Conservation (phyloP, 2,113 vertebrate genomes). For the Tychaedon coryphoeus region DNA sequence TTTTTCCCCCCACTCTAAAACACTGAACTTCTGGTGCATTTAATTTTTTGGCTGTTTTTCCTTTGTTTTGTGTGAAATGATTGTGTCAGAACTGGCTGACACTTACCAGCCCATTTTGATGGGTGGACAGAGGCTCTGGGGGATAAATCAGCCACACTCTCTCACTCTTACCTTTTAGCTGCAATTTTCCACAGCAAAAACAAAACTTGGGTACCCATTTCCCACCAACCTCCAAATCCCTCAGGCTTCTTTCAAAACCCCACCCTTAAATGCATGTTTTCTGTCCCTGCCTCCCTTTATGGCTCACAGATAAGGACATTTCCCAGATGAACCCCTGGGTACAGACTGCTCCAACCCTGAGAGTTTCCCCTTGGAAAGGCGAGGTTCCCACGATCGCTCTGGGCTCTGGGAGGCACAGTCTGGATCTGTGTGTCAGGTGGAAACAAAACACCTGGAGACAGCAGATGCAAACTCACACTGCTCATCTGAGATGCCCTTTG, state of each 20-base stretch:
- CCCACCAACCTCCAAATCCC: conserved; percentile 31
- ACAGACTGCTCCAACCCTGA: neutral
- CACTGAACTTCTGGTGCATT: neutral
- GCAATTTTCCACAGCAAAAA: neutral
- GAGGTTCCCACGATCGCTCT: neutral
- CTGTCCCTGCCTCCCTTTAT: conserved; percentile 21
- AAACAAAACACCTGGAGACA: neutral
- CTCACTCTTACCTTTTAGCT: neutral
- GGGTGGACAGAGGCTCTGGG: neutral
- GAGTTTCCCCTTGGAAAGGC: neutral
- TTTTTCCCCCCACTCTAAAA: neutral
- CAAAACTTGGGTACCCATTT: neutral
- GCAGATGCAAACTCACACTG: neutral
- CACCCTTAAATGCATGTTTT: conserved; percentile 6
- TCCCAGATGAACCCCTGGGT: neutral
- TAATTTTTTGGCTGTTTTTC: neutral
- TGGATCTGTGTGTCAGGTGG: neutral
- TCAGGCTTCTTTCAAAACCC: neutral
- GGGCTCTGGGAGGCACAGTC: neutral
- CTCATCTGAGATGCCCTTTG: neutral
- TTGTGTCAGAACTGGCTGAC: neutral
- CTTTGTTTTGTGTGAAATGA: neutral
- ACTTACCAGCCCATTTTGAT: neutral
- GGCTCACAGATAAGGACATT: neutral
- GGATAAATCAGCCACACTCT: neutral